These are phyloP conservation scores for Ceyx melanurus DNA, from an alignment of 2,113 vertebrate species.

Conservation along the genomic window DNA sequence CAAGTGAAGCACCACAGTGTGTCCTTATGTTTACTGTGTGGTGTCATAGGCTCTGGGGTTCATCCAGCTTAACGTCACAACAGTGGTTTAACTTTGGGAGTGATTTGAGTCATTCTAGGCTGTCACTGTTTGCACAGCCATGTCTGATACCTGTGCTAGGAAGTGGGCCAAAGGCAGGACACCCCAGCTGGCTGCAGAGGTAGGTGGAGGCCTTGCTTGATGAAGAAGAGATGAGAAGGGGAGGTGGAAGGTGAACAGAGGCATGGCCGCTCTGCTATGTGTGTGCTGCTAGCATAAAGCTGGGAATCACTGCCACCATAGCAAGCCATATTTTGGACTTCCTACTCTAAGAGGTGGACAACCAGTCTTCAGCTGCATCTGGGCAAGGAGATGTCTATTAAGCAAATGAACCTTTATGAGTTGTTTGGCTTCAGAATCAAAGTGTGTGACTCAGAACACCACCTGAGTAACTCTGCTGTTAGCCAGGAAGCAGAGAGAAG, in stretches of 20 bases:
- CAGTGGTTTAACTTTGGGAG: background rate
- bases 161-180: background rate
- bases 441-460: background rate
- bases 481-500: background rate
- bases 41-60: background rate
- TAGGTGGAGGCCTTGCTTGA: background rate
- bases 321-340: background rate
- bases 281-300: accelerated
- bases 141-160: background rate
- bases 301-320: background rate
- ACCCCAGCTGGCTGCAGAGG: background rate
- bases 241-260: background rate
- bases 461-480: background rate
- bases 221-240: background rate
- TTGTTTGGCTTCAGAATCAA: background rate
- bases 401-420: background rate
- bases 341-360: background rate
- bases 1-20: background rate
- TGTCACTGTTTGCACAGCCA: background rate
- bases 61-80: background rate
- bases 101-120: background rate
- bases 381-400: background rate
- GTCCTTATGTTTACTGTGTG: accelerated
- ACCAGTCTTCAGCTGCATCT: background rate
- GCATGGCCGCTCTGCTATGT: accelerated